phyloP scores from a whole-genome alignment of 2,888 invertebrate genomes.

The Tetanocera ferruginea region DNA sequence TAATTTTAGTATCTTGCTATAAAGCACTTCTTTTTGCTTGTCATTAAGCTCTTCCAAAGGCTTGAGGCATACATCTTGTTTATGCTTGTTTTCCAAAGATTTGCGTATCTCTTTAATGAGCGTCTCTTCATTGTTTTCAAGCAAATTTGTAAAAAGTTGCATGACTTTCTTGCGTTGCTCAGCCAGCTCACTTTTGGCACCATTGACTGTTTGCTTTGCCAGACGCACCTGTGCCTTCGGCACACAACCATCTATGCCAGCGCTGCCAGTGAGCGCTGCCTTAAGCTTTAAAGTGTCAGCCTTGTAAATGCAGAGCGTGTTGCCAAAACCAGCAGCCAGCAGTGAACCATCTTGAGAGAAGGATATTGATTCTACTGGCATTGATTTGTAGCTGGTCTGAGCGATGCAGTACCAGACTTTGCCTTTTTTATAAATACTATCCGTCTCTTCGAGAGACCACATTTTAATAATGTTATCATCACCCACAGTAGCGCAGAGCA shows the following conservation, averaged over 20 bases:
- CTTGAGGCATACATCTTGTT: constrained; percentile 17
- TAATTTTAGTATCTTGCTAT: constrained; percentile 59
- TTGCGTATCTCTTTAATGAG: constrained; percentile 55
- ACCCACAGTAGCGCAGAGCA: constrained; percentile 77
- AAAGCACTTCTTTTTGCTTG: constrained; percentile 51
- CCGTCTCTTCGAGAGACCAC: constrained; percentile 76
- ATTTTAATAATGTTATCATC: constrained; percentile 79
- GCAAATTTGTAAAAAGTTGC: constrained; percentile 57
- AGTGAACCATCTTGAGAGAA: constrained; percentile 85
- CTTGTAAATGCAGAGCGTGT: constrained; percentile 79
- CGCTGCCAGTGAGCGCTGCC: constrained; percentile 70
- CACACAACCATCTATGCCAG: constrained; percentile 62
- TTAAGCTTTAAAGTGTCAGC: constrained; percentile 74
- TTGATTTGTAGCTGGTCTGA: constrained; percentile 75
- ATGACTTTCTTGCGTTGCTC: constrained; percentile 60
- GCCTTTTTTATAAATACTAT: constrained; percentile 72
- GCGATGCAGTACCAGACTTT: constrained; percentile 78
- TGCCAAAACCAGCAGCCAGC: constrained; percentile 78
- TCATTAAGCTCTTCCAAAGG: constrained; percentile 42
- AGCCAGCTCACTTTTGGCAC: constrained; percentile 50
- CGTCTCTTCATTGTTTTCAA: constrained; percentile 59
- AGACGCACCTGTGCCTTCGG: constrained; percentile 61
- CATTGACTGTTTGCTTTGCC: constrained; percentile 53
- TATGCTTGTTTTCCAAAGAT: constrained; percentile 46
- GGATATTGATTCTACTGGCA: constrained; percentile 73